phyloP scores from a whole-genome alignment of 53 echinoderm and acorn worm species.

The Echinometra lucunter region DNA sequence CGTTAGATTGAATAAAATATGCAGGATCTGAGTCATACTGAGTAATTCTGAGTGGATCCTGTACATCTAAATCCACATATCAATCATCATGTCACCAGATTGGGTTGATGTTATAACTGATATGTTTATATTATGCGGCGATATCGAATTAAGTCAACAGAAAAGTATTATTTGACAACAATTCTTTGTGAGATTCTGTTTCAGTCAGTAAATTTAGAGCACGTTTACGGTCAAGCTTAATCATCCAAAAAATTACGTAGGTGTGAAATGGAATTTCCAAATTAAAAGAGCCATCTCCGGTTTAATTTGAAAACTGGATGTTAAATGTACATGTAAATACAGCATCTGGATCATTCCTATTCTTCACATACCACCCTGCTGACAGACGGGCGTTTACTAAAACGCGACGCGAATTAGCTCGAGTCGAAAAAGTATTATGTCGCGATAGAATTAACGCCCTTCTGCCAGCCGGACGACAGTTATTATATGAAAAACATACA shows the following conservation, averaged over 20 bases:
- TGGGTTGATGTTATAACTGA: not conserved
- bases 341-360: no score
- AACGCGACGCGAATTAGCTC: no score
- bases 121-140: not conserved
- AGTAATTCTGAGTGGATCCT: no score
- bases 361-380: no score
- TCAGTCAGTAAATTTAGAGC: not conserved
- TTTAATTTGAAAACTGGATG: not conserved
- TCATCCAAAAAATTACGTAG: conserved; percentile 15
- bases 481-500: not conserved
- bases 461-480: no score
- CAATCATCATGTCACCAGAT: not conserved
- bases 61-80: no score
- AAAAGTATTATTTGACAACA: not conserved
- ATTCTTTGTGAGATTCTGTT: not conserved
- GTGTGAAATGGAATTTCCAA: not conserved
- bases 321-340: not conserved
- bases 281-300: not conserved
- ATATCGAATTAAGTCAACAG: not conserved
- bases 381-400: no score
- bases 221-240: not conserved
- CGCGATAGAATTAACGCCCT: no score
- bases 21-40: no score
- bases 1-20: no score
- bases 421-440: no score